Conservation (phyloP, 2,797 vertebrate species). For the Alosa sapidissima region DNA sequence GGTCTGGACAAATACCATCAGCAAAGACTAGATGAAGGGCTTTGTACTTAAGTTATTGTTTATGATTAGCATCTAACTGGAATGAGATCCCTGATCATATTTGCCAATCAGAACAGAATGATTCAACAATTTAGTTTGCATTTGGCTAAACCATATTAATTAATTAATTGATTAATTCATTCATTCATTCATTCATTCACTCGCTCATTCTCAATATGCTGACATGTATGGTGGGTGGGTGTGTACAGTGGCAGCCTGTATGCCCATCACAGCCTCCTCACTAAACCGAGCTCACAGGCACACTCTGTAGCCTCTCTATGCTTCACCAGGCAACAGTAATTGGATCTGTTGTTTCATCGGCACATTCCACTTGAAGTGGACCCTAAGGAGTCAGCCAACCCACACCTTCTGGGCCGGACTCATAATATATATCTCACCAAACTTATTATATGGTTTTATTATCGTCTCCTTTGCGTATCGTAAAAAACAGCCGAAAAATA, state of each 20-base stretch:
- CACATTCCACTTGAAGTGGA: constrained; percentile 8
- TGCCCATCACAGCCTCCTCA: neutral
- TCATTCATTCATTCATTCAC: neutral
- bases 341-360: constrained; percentile 21
- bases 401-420: neutral
- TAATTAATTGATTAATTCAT: neutral
- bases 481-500: constrained; percentile 8
- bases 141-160: neutral
- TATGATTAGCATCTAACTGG: neutral
- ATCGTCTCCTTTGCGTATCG: constrained; percentile 33
- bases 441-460: constrained; percentile 3
- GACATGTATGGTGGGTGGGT: neutral
- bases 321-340: constrained; percentile 8
- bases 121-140: neutral
- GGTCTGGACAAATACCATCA: neutral
- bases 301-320: neutral
- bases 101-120: neutral
- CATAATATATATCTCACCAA: neutral
- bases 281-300: neutral
- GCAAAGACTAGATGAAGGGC: neutral
- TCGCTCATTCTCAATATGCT: neutral
- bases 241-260: neutral
- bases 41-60: neutral
- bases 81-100: neutral
- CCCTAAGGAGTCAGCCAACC: neutral